phyloP scores from a whole-genome alignment of 2,113 vertebrate species.

The Siphamia tubifer region DNA sequence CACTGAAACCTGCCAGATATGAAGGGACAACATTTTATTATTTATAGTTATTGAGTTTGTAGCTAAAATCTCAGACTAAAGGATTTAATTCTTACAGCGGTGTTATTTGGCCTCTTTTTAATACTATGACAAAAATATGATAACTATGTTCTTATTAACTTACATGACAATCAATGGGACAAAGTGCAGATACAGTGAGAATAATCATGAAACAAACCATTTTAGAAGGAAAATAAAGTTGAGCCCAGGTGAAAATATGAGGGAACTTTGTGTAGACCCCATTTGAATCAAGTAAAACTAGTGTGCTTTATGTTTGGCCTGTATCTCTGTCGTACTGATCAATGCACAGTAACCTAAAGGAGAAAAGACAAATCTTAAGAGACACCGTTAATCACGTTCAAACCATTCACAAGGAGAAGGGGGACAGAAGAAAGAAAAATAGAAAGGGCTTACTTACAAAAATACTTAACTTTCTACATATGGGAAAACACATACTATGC shows the following conservation, averaged over 20 bases:
- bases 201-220: too few relatives aligned
- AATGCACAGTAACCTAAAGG: constrained; percentile 93
- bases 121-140: too few relatives aligned
- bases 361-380: constrained; percentile 97
- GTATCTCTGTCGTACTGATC: constrained; percentile 98
- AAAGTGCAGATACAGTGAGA: too few relatives aligned
- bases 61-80: too few relatives aligned
- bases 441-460: constrained; percentile 93
- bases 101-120: too few relatives aligned
- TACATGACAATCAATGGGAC: too few relatives aligned
- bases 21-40: too few relatives aligned
- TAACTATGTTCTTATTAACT: too few relatives aligned
- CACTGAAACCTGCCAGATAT: background rate
- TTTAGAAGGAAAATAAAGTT: too few relatives aligned
- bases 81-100: too few relatives aligned
- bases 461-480: constrained; percentile 90
- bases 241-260: constrained; percentile 12
- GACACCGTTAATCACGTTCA: constrained; percentile 98
- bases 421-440: constrained; percentile 80
- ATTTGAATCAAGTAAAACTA: constrained; percentile 78
- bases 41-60: too few relatives aligned
- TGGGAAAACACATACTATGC: constrained; percentile 87
- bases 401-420: constrained; percentile 91
- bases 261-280: constrained; percentile 89
- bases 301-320: constrained; percentile 89